A percentile compares a stretch with the other conserved stretches of the same genome.
Conservation (phyloP, 2,888 invertebrate species). For the Phortica magna region DNA sequence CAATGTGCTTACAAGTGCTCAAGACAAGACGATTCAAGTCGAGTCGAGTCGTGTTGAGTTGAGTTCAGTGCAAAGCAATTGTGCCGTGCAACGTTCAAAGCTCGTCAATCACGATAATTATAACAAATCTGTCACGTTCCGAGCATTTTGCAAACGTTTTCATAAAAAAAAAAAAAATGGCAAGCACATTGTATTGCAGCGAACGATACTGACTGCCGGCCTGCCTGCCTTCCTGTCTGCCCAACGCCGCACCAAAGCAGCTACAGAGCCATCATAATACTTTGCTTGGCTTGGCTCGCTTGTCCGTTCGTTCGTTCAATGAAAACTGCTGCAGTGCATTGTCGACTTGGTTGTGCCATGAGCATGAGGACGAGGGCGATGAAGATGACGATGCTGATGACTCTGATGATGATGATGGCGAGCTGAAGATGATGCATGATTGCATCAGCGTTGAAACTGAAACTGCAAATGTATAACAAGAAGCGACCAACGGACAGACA, state of each 20-base stretch:
- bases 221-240: not conserved
- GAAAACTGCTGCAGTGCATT: not conserved
- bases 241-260: not conserved
- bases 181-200: too few relatives aligned
- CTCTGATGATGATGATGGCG: slow-evolving; percentile 15
- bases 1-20: slow-evolving; percentile 3
- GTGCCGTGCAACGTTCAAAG: slow-evolving; percentile 45
- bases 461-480: slow-evolving; percentile 13
- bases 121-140: slow-evolving; percentile 64
- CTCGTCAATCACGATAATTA: slow-evolving; percentile 66
- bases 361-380: not conserved
- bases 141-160: slow-evolving; percentile 51
- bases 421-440: slow-evolving; percentile 27
- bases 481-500: not conserved
- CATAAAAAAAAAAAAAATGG: slow-evolving; percentile 42
- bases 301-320: slow-evolving; percentile 10
- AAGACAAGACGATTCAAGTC: slow-evolving; percentile 1
- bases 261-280: not conserved
- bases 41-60: not conserved
- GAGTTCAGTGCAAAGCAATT: slow-evolving; percentile 1
- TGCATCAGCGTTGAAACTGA: slow-evolving; percentile 19
- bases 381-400: not conserved
- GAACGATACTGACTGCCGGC: slow-evolving; percentile 24
- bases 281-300: not conserved
- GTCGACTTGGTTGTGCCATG: not conserved